Evolutionary conservation across 2,113 vertebrate genomes (phyloP), one percentile per base, ranked within the genome.

Genomic region (Passer domesticus): DNA sequence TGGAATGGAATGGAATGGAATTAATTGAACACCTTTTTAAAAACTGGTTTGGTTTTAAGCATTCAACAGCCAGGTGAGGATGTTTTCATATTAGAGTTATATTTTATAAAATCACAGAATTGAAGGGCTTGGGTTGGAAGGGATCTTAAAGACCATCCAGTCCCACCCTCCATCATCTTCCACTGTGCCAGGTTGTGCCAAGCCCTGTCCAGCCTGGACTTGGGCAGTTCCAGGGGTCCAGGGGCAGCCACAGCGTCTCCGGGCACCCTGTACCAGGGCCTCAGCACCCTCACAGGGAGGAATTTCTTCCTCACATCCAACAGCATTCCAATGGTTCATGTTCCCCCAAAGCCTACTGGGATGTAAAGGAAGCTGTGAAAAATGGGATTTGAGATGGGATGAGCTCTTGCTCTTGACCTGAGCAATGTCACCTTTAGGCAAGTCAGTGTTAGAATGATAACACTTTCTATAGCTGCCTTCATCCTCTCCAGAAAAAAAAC

Each of bases 241-340:
- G 46, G 28, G 28, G 7, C 60, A 82, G 28, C 33, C 60, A 39
- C 33, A 81, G 28, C 37, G 67, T 0, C 60, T 15, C 60, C 59
- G 68, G 18, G 4, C 37, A 59, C 9, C 15, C 33, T 39, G 60
- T 33, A 52, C 53, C 62, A 68, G 62, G 25, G 27, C 27, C 37
- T 77, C 0, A 0, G 9, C 33, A 22, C 1, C 7, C 24, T 4
- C 24, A 1, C 1, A 27, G 11, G 10, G 18, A 15, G 23, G 11
- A 47, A 25, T 7, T 64, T 31, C n/a, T 47, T 46, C 16, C 13
- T 41, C 9, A 9, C 6, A 76, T 19, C 30, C 21, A 31, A 19
- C 21, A 76, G 11, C 12, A 55, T 77, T 87, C 50, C 69, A 46
- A 7, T 8, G 21, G 11, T 43, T 89, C 33, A 3, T 23, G 3